Evolutionary conservation across 2,888 invertebrate genomes (phyloP).

Genomic region (Chouioia cunea): DNA sequence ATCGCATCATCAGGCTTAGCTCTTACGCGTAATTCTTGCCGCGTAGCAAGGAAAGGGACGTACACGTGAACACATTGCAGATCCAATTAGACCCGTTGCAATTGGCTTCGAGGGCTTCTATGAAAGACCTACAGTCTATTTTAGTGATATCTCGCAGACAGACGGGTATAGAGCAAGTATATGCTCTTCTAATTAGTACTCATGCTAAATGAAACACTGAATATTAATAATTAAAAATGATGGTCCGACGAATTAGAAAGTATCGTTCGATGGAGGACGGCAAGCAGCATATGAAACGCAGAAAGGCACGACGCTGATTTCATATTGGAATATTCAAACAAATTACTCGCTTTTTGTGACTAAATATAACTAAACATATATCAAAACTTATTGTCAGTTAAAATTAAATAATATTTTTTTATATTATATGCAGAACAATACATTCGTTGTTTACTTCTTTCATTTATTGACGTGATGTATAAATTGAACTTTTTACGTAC

Average conservation of each 20-base stretch:
- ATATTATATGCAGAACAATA: too few species aligned
- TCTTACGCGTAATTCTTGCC: conserved; percentile 18
- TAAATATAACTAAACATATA: too few species aligned
- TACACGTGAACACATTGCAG: conserved; percentile 6
- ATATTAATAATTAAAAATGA: conserved; percentile 27
- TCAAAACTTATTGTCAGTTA: too few species aligned
- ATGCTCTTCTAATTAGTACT: too few species aligned
- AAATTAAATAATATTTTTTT: too few species aligned
- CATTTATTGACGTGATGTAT: too few species aligned
- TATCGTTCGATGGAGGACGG: conserved; percentile 37
- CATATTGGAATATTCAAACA: too few species aligned
- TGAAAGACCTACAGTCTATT: conserved; percentile 17
- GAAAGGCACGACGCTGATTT: conserved; percentile 34
- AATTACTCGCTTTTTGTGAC: too few species aligned
- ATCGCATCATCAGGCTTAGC: conserved; percentile 23
- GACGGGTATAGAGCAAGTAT: neutral
- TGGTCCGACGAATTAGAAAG: conserved; percentile 44
- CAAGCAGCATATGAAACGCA: conserved; percentile 32
- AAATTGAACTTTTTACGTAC: too few species aligned
- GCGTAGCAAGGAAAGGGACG: neutral
- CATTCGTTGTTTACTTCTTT: too few species aligned
- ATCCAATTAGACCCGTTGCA: conserved; percentile 40
- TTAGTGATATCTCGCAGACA: neutral
- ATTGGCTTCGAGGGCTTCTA: conserved; percentile 27
- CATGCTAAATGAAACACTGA: too few species aligned